Evolutionary conservation across 2,113 vertebrate genomes (phyloP).

Genomic region (Hydropotes inermis): DNA sequence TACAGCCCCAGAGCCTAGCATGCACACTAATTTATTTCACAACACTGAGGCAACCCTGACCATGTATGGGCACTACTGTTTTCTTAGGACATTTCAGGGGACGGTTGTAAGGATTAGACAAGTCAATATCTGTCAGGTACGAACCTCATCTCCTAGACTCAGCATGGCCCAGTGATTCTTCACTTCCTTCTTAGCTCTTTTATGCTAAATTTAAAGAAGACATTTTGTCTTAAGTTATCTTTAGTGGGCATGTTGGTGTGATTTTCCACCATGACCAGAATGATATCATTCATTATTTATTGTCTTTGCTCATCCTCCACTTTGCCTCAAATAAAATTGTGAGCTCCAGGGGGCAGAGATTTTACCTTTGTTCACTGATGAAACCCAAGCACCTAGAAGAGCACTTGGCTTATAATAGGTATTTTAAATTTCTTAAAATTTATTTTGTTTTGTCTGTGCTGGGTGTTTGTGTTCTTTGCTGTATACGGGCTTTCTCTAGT

Average conservation of each 20-base stretch:
- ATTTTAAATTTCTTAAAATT: fast-evolving
- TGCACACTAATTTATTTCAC: neutral
- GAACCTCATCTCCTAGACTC: neutral
- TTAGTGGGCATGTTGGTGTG: neutral
- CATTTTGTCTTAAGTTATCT: neutral
- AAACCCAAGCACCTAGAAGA: neutral
- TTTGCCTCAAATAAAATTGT: neutral
- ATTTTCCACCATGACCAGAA: neutral
- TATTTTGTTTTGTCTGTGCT: neutral
- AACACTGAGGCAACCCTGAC: neutral
- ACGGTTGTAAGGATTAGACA: neutral
- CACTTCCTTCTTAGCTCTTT: neutral
- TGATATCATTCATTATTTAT: neutral
- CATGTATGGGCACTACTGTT: neutral
- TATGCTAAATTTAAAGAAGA: neutral
- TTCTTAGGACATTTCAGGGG: neutral
- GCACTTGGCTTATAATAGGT: neutral
- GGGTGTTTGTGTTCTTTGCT: neutral
- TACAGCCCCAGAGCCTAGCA: neutral
- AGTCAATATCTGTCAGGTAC: neutral
- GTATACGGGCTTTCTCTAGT: neutral
- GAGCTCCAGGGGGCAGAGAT: neutral
- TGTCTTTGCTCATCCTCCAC: neutral
- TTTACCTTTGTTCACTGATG: neutral
- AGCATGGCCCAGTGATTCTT: neutral